A percentile compares a stretch with the other conserved stretches of the same genome.
phyloP scores from a whole-genome alignment of 2,113 vertebrate species.

The Notiomystis cincta region DNA sequence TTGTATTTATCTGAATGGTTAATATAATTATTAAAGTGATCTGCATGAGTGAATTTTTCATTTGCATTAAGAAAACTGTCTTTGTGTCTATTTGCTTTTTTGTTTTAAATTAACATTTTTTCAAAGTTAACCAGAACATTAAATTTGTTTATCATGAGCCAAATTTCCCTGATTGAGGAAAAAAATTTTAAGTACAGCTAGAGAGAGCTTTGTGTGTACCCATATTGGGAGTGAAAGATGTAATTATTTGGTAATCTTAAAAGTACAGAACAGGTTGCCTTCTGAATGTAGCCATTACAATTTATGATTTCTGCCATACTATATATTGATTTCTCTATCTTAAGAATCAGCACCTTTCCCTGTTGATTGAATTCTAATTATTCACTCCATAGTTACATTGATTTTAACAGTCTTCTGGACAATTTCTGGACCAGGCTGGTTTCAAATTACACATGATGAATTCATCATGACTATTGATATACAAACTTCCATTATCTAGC shows the following conservation, averaged over 20 bases:
- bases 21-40: neutral
- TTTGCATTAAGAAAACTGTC: neutral
- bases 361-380: constrained; percentile 24
- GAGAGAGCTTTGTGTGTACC: neutral
- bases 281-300: neutral
- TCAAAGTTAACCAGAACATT: neutral
- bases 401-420: constrained; percentile 3
- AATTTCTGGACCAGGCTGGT: neutral
- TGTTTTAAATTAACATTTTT: neutral
- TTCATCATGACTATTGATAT: neutral
- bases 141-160: neutral
- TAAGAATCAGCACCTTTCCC: neutral
- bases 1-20: neutral
- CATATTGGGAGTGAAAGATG: neutral
- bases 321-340: constrained; percentile 16
- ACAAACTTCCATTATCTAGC: neutral
- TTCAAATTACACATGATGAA: constrained; percentile 24
- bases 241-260: neutral
- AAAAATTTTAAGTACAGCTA: neutral
- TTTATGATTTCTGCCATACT: constrained; percentile 15
- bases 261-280: neutral
- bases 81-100: neutral
- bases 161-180: neutral
- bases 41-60: neutral
- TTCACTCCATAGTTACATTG: neutral